A percentile compares a stretch with the other conserved stretches of the same genome.
phyloP scores from a whole-genome alignment of 1,140 invertebrate species.

The Pseudoatta argentina region DNA sequence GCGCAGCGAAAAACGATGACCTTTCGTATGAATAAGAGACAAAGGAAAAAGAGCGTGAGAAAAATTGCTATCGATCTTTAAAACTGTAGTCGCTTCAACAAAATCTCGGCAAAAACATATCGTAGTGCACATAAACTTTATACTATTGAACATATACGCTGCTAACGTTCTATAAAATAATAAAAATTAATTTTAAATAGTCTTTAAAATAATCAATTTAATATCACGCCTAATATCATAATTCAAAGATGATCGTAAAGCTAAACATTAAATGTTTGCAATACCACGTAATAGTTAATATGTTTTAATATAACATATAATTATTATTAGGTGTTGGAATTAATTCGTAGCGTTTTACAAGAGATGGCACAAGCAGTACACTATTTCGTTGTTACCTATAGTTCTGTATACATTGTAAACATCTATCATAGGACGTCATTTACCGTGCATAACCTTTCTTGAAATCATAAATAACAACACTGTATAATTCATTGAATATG shows the following conservation, averaged over 20 bases:
- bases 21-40: constrained; percentile 42
- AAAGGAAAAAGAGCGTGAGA: constrained; percentile 17
- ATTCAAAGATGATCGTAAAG: constrained; percentile 11
- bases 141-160: not conserved
- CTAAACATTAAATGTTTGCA: constrained; percentile 19
- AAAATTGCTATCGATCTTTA: constrained; percentile 37
- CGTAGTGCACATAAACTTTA: not conserved
- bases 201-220: constrained; percentile 31
- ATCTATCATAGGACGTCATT: no score
- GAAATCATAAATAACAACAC: no score
- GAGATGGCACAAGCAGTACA: no score
- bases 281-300: not conserved
- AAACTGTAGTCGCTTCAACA: not conserved
- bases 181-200: not conserved
- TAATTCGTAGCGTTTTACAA: no score
- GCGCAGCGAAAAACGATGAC: constrained; percentile 61
- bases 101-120: constrained; percentile 5
- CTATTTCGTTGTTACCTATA: no score
- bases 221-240: not conserved
- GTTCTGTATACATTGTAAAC: no score
- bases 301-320: constrained; percentile 16
- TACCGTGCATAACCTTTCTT: no score
- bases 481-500: no score
- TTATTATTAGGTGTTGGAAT: no score
- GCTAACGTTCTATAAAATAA: not conserved